Evolutionary conservation across 2,888 invertebrate genomes (phyloP), one percentile per base, ranked within the genome.

Genomic region (Abrostola tripartita): DNA sequence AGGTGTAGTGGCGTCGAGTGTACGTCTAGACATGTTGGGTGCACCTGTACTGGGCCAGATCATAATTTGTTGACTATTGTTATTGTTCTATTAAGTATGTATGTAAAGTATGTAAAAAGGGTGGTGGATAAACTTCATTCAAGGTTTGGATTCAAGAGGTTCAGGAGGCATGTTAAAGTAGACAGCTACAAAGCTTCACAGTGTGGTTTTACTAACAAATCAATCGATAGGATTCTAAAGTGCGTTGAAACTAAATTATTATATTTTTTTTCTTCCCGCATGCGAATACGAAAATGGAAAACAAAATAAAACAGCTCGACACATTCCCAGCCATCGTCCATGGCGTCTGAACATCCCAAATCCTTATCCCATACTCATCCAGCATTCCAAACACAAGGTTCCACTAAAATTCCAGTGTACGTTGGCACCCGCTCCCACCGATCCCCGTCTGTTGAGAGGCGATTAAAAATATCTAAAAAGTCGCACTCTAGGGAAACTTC

Each of bases 371-470:
- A 95, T 77, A 92, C 92, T 90, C 95, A 95, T 91, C 92, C 95
- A 71, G 93, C 93, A 89, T 93, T 93, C 90, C 94, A 95, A 88
- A 95, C 95, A 81, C 95, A 95, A 89, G 96, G 96, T 74, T 96
- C 96, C 87, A 96, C 97, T 85, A 96, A 96, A 95, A 97, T 97
- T 88, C 97, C 97, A 75, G 95, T 97, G 70, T 97, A 96, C 91
- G 95, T 96, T 83, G 97, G 96, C 81, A 86, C 92, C 81, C 95
- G 95, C 78, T 95, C 95, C 75, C 95, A 95, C 84, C 93, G 95
- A 85, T 93, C 95, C 71, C 95, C 95, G 63, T 95, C 95, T 57
- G 87, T 87, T 61, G 94, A 93, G 72, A 85, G 90, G 78, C 87
- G 85, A 57, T 73, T 85, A 69, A 91, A 90, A 84, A 80, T 82